Percentiles rank a stretch among this genome's conserved stretches.
Conservation (phyloP, 2,797 vertebrate species). For the Clarias pachynema region DNA sequence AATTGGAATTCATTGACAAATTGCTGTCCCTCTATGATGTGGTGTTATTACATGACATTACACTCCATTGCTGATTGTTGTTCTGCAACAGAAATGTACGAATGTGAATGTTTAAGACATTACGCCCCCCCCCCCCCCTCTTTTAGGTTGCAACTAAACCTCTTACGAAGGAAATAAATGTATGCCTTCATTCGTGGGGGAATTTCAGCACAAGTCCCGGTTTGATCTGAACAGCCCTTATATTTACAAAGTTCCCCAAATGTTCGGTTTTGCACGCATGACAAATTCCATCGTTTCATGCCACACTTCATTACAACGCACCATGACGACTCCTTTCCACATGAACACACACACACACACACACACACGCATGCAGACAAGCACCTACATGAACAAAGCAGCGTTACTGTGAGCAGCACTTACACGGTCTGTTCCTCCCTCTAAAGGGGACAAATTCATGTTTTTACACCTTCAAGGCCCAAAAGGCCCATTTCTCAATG, state of each 20-base stretch:
- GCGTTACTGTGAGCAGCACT: slow-evolving; percentile 54
- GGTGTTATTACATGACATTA: not conserved
- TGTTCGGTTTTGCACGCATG: not conserved
- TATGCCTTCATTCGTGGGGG: too few species aligned
- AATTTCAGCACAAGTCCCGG: too few species aligned
- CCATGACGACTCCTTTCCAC: not conserved
- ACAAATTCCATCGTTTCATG: not conserved
- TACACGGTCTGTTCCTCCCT: slow-evolving; percentile 59
- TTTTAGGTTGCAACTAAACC: not conserved
- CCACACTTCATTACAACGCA: slow-evolving; percentile 16
- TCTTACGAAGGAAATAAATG: too few species aligned
- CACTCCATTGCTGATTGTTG: not conserved
- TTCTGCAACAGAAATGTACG: not conserved
- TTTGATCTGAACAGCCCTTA: too few species aligned
- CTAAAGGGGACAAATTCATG: slow-evolving; percentile 45
- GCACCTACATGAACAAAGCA: slow-evolving; percentile 36
- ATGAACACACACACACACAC: slow-evolving; percentile 7
- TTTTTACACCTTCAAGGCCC: slow-evolving; percentile 55
- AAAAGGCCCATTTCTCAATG: slow-evolving; percentile 64
- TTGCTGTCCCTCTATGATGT: not conserved
- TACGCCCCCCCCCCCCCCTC: too few species aligned
- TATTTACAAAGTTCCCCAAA: not conserved
- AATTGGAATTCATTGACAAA: not conserved
- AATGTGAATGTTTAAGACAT: not conserved
- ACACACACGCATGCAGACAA: slow-evolving; percentile 34